These are phyloP conservation scores for Agonopterix heracliana DNA, from an alignment of 2,888 invertebrate species.

Conservation along the genomic window DNA sequence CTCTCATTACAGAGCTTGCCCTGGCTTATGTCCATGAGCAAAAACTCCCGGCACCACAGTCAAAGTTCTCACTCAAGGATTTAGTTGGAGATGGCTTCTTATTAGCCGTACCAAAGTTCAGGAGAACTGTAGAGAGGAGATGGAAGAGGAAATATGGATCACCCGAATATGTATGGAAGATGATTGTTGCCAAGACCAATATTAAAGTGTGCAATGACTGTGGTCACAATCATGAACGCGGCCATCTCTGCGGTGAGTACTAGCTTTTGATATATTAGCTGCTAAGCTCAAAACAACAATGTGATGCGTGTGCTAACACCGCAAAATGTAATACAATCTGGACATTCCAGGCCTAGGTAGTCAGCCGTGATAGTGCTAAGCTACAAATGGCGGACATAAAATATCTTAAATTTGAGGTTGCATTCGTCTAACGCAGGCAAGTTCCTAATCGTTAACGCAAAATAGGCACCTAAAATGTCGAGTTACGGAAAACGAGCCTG, in stretches of 20 bases:
- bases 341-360: no score
- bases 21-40: slow-evolving; percentile 43
- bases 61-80: slow-evolving; percentile 76
- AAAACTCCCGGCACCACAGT: slow-evolving; percentile 20
- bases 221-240: slow-evolving; percentile 88
- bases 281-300: no score
- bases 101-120: slow-evolving; percentile 87
- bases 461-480: no score
- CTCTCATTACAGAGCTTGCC: slow-evolving; percentile 42
- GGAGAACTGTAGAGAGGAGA: slow-evolving; percentile 86
- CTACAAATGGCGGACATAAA: no score
- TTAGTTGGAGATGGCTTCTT: slow-evolving; percentile 84
- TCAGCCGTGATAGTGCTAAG: no score
- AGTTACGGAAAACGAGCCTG: no score
- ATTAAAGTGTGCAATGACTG: slow-evolving; percentile 87
- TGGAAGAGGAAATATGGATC: slow-evolving; percentile 83
- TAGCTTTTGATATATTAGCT: no score
- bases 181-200: slow-evolving; percentile 82
- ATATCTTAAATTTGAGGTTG: no score
- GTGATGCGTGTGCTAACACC: no score
- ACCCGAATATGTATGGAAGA: slow-evolving; percentile 81
- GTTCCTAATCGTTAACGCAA: no score
- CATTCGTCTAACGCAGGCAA: no score
- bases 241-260: slow-evolving; percentile 88
- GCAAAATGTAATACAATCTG: no score